Evolutionary conservation across 1,140 invertebrate genomes (phyloP), one percentile per base, ranked within the genome.

Genomic region (Alviniconcha marisindica): DNA sequence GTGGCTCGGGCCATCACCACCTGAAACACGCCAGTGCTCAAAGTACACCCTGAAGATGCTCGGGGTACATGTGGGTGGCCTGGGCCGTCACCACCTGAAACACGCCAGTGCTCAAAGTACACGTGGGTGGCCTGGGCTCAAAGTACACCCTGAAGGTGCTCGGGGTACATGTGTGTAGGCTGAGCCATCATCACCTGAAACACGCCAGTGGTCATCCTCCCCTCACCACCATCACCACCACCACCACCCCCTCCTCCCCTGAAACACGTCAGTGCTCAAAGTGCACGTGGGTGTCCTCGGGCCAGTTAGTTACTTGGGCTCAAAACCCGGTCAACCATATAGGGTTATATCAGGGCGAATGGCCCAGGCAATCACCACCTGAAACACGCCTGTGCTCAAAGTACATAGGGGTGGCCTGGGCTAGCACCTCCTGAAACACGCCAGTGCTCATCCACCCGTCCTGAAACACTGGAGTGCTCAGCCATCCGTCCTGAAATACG

Each of bases 101-200:
- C 31, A 56, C 91, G 88, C 0, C 89, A 88, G 63, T 91, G 91
- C 63, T 92, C 91, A 78, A 92, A 88, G 82, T 92, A 92, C 14
- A 91, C 71, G 82, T 91, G 89, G 10, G 91, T 92, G 1, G 89
- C 31, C 89, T 88, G 54, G 91, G 91, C 63, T 92, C 91, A 78
- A 92, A 88, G 82, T 92, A n/a, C n/a, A n/a, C n/a, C n/a, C n/a
- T n/a, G n/a, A n/a, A n/a, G 89, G 63, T 92, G 91, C 74, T 92
- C 92, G 79, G 91, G 89, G 83, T 92, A 92, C 14, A 91, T 71
- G 82, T 91, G 89, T 15, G 91, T 92, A 0, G 89, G 91, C 38
- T 88, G 88, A 0, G 89, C 78, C 48, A n/a, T 66, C 0, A 92
- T 84, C 15, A 91, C 88, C 91, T 92, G 83, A 48, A 10, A 44